These are phyloP conservation scores for Pheosia tremula DNA, from an alignment of 2,888 invertebrate genomes.

Conservation along the genomic window DNA sequence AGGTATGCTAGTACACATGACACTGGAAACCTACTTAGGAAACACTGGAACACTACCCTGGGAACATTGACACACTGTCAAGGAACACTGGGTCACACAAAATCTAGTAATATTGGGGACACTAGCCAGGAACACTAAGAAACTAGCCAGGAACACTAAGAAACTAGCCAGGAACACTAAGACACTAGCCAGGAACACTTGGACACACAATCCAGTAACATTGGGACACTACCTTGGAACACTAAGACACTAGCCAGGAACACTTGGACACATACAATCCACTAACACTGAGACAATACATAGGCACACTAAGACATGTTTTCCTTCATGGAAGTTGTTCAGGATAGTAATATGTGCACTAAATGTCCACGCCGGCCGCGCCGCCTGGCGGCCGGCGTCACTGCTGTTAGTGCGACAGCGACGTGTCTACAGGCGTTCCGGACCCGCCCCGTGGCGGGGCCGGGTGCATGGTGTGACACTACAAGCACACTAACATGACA, in stretches of 20 bases:
- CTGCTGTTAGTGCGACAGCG: slow-evolving; percentile 87
- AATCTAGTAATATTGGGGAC: too few relatives aligned
- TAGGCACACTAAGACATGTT: too few relatives aligned
- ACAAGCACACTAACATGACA: neutral
- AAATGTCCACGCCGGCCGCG: slow-evolving; percentile 3
- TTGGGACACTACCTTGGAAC: too few relatives aligned
- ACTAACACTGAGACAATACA: too few relatives aligned
- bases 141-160: neutral
- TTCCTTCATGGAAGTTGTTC: too few relatives aligned
- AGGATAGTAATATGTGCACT: neutral
- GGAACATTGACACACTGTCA: neutral
- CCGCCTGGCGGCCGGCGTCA: neutral
- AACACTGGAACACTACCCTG: neutral
- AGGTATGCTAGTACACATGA: slow-evolving; percentile 78
- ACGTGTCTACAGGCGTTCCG: neutral
- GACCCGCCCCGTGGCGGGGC: neutral
- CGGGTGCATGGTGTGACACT: neutral
- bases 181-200: too few relatives aligned
- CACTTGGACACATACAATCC: too few relatives aligned
- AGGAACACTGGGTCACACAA: neutral
- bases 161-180: too few relatives aligned
- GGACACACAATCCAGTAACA: too few relatives aligned
- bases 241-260: too few relatives aligned
- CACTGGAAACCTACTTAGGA: too few relatives aligned
- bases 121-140: neutral